Conservation (phyloP, 2,113 vertebrate genomes). For the Emydura subglobosa region DNA sequence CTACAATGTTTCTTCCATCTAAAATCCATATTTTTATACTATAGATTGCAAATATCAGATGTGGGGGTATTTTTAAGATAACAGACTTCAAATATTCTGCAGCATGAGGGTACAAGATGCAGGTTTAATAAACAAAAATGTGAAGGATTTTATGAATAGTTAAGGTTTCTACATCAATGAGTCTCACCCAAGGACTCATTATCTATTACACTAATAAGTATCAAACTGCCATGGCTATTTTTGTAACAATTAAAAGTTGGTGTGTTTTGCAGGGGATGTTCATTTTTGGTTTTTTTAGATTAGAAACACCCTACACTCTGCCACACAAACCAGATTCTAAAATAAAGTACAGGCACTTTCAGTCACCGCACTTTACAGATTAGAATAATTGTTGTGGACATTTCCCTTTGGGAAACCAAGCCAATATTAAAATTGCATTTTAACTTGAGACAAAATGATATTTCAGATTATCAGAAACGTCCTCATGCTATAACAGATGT, state of each 20-base stretch:
- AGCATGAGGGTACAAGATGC: slow-evolving; percentile 29
- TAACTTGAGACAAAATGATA: slow-evolving; percentile 57
- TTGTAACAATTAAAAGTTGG: slow-evolving; percentile 53
- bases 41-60: slow-evolving; percentile 37
- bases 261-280: neutral
- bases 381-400: slow-evolving; percentile 61
- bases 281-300: slow-evolving; percentile 25
- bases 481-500: neutral
- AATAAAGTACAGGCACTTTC: slow-evolving; percentile 61
- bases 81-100: slow-evolving; percentile 29
- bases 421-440: slow-evolving; percentile 44
- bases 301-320: slow-evolving; percentile 34
- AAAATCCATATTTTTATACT: slow-evolving; percentile 35
- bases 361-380: slow-evolving; percentile 58
- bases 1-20: slow-evolving; percentile 46
- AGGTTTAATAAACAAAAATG: slow-evolving; percentile 41
- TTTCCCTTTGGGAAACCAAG: neutral
- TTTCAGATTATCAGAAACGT: slow-evolving; percentile 50
- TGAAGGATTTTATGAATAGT: slow-evolving; percentile 47
- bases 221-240: slow-evolving; percentile 23
- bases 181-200: slow-evolving; percentile 28
- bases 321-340: slow-evolving; percentile 44
- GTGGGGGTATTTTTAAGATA: slow-evolving; percentile 23
- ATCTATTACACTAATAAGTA: slow-evolving; percentile 5
- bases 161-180: slow-evolving; percentile 51